Percentiles rank a stretch among this genome's conserved stretches.
Conservation (phyloP, 2,113 vertebrate species). For the Cyprinodon variegatus region DNA sequence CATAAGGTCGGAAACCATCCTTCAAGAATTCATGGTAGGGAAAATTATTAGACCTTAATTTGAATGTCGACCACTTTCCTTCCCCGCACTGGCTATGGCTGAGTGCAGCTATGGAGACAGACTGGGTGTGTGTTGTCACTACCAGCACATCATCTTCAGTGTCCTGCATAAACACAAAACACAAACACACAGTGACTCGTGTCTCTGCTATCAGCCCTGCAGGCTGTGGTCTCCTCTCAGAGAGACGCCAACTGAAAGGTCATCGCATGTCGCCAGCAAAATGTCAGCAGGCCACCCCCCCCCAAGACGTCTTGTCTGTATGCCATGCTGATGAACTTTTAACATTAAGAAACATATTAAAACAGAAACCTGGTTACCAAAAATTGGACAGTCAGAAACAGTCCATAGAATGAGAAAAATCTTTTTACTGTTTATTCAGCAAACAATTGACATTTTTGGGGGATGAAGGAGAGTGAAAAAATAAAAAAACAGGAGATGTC, state of each 20-base stretch:
- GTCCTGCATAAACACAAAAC: slow-evolving; percentile 25
- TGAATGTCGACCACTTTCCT: neutral
- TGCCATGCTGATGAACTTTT: slow-evolving; percentile 6
- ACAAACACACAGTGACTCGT: slow-evolving; percentile 23
- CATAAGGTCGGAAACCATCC: neutral
- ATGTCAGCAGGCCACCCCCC: slow-evolving; percentile 42
- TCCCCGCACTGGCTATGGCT: slow-evolving; percentile 31
- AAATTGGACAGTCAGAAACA: slow-evolving; percentile 35
- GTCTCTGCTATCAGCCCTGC: slow-evolving; percentile 51
- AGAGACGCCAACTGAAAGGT: slow-evolving; percentile 58
- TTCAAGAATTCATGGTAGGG: neutral
- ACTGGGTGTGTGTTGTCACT: slow-evolving; percentile 23
- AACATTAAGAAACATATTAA: slow-evolving; percentile 45
- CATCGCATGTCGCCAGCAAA: slow-evolving; percentile 54
- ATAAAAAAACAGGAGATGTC: slow-evolving; percentile 48
- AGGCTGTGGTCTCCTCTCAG: slow-evolving; percentile 22
- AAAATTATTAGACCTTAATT: neutral
- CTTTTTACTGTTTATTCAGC: slow-evolving; percentile 23
- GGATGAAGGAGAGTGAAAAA: slow-evolving; percentile 47
- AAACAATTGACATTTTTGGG: slow-evolving; percentile 52
- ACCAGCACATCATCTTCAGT: slow-evolving; percentile 30
- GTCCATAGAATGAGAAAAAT: slow-evolving; percentile 53
- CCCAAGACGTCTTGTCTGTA: slow-evolving; percentile 4
- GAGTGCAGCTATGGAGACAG: slow-evolving; percentile 44
- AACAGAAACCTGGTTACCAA: slow-evolving; percentile 28